Percentiles rank a stretch among this genome's conserved stretches.
Conservation (phyloP, 2,888 invertebrate genomes). For the Rhogogaster chlorosoma region DNA sequence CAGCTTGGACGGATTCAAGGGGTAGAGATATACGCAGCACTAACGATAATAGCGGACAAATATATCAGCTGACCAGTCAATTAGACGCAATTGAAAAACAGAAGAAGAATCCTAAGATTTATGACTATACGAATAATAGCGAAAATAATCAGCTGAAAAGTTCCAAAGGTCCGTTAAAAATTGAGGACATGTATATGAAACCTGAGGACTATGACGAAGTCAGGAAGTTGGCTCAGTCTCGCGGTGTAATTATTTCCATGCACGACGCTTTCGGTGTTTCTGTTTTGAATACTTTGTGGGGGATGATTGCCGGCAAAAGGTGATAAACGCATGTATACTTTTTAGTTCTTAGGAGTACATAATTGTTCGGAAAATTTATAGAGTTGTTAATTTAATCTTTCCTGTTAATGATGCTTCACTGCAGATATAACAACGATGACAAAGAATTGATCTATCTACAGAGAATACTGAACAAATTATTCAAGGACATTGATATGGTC, state of each 20-base stretch:
- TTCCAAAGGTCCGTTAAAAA: conserved; percentile 54
- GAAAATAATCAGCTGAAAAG: background rate
- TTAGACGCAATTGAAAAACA: conserved; percentile 49
- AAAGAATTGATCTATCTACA: conserved; percentile 85
- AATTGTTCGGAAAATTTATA: background rate
- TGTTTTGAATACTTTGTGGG: conserved; percentile 90
- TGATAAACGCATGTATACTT: conserved; percentile 52
- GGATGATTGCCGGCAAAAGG: conserved; percentile 88
- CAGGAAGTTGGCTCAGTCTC: conserved; percentile 61
- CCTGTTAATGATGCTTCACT: background rate
- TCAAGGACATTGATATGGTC: conserved; percentile 89
- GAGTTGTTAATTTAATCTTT: background rate
- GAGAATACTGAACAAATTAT: conserved; percentile 84
- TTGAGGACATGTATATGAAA: conserved; percentile 71
- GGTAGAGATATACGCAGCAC: background rate
- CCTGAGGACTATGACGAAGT: conserved; percentile 69
- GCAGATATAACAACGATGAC: conserved; percentile 86
- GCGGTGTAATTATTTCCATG: conserved; percentile 82
- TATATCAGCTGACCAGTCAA: conserved; percentile 64
- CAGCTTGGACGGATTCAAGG: background rate
- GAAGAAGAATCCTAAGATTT: conserved; percentile 53
- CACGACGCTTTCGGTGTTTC: conserved; percentile 88
- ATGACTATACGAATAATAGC: conserved; percentile 19
- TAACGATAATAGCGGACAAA: conserved; percentile 61
- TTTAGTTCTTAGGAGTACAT: background rate